phyloP scores from a whole-genome alignment of 2,888 invertebrate species.

The Caenorhabditis sp. region DNA sequence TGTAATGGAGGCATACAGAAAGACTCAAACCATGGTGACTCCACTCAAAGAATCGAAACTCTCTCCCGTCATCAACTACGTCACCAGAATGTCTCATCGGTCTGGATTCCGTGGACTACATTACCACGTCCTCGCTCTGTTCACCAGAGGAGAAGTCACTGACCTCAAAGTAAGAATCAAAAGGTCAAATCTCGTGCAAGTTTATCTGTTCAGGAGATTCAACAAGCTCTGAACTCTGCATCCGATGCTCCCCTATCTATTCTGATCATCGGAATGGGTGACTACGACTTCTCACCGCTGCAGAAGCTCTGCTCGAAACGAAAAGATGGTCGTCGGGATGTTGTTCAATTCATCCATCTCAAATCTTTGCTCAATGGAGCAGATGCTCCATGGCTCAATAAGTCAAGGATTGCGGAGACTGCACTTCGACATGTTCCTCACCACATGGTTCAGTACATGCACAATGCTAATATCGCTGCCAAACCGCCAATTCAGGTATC shows the following conservation, averaged over 20 bases:
- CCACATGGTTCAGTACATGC: slow-evolving; percentile 76
- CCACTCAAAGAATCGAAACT: slow-evolving; percentile 79
- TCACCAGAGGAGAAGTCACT: slow-evolving; percentile 77
- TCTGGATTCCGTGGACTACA: slow-evolving; percentile 75
- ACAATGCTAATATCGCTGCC: slow-evolving; percentile 72
- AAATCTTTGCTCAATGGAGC: slow-evolving; percentile 70
- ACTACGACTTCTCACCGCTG: slow-evolving; percentile 71
- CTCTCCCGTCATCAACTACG: slow-evolving; percentile 80
- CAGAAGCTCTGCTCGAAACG: slow-evolving; percentile 65
- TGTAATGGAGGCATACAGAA: slow-evolving; percentile 78
- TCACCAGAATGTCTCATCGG: slow-evolving; percentile 74
- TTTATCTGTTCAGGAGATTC: slow-evolving; percentile 69
- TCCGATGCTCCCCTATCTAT: slow-evolving; percentile 80
- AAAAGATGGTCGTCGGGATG: slow-evolving; percentile 69
- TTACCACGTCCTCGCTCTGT: slow-evolving; percentile 79
- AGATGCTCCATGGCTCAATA: slow-evolving; percentile 68
- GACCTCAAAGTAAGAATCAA: slow-evolving; percentile 68
- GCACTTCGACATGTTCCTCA: slow-evolving; percentile 68
- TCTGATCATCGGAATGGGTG: slow-evolving; percentile 81
- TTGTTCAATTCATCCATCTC: slow-evolving; percentile 68
- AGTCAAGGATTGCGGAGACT: slow-evolving; percentile 68
- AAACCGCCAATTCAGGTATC: slow-evolving; percentile 75
- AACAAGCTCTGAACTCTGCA: slow-evolving; percentile 76
- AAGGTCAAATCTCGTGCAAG: background rate
- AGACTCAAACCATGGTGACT: slow-evolving; percentile 74